Percentiles rank a stretch among this genome's conserved stretches.
Evolutionary conservation across 2,113 vertebrate species (phyloP).

Genomic region (Psettodes erumei): DNA sequence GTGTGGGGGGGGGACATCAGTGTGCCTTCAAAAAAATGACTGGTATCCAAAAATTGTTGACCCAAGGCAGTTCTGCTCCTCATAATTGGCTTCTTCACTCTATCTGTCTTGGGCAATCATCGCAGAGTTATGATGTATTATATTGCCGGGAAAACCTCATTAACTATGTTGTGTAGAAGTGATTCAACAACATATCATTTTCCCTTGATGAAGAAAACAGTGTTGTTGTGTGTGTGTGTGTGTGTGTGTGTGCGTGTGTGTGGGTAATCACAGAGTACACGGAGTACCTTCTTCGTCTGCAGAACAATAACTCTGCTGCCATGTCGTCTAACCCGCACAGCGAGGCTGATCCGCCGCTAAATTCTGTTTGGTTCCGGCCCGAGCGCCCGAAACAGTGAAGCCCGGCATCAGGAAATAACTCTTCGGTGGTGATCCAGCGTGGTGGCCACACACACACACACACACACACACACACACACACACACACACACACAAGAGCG

Average conservation of each 20-base stretch:
- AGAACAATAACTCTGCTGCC: conserved; percentile 51
- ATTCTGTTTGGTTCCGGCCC: conserved; percentile 47
- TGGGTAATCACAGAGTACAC: conserved; percentile 24
- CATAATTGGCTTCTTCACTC: conserved; percentile 76
- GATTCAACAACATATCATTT: conserved; percentile 78
- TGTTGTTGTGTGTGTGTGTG: conserved; percentile 16
- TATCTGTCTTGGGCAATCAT: conserved; percentile 71
- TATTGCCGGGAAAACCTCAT: conserved; percentile 73
- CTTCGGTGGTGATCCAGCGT: conserved; percentile 18
- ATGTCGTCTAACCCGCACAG: conserved; percentile 37
- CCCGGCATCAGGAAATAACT: conserved; percentile 7
- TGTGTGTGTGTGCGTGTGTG: not conserved
- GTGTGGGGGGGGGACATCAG: conserved; percentile 67
- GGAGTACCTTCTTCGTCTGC: conserved; percentile 37
- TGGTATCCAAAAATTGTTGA: conserved; percentile 79
- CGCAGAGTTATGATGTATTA: conserved; percentile 73
- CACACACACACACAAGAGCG: not conserved
- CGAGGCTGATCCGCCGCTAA: conserved; percentile 32
- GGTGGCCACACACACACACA: conserved; percentile 19
- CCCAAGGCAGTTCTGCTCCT: conserved; percentile 71
- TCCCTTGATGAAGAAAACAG: conserved; percentile 65
- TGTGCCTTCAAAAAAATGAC: conserved; percentile 75
- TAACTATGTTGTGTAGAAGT: conserved; percentile 62
- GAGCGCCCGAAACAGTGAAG: conserved; percentile 19
- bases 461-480: conserved; percentile 13